A percentile compares a stretch with the other conserved stretches of the same genome.
Conservation (phyloP, 2,888 invertebrate species). For the Pardosa pseudoannulata region DNA sequence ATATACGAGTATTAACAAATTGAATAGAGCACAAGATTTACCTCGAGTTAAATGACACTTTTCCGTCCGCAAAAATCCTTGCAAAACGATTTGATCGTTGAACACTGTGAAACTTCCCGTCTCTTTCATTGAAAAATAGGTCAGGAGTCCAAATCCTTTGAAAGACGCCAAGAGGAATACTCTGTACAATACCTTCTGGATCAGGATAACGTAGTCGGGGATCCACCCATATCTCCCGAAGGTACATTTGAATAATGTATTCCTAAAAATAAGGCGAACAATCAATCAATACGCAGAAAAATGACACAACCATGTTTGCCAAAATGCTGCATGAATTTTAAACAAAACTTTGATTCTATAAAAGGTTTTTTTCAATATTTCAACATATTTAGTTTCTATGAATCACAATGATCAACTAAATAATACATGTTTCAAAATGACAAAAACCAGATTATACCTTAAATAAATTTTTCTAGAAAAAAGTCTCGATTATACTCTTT, state of each 20-base stretch:
- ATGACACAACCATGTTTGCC: background rate
- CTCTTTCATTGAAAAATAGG: slow-evolving; percentile 68
- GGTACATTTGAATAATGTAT: slow-evolving; percentile 58
- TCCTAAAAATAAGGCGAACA: slow-evolving; percentile 60
- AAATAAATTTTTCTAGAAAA: too few species aligned
- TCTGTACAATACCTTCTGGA: slow-evolving; percentile 60
- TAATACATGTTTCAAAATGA: too few species aligned
- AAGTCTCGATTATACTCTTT: too few species aligned
- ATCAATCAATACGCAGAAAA: too few species aligned
- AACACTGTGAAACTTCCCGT: slow-evolving; percentile 63
- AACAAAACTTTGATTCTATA: background rate
- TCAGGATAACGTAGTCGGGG: slow-evolving; percentile 65
- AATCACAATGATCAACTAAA: too few species aligned
- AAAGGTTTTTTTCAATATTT: too few species aligned
- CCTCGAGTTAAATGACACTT: slow-evolving; percentile 63
- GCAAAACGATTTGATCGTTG: slow-evolving; percentile 60
- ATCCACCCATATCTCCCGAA: slow-evolving; percentile 68
- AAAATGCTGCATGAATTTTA: background rate
- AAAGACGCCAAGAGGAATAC: slow-evolving; percentile 49
- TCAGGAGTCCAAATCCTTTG: slow-evolving; percentile 69
- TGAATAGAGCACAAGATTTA: too few species aligned
- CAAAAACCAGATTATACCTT: too few species aligned
- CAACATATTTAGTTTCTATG: too few species aligned
- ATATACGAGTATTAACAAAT: too few species aligned
- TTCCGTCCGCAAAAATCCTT: slow-evolving; percentile 60